Percentiles rank a stretch among this genome's conserved stretches.
These are phyloP conservation scores for Gallinago jamesoni DNA, from an alignment of 2,113 vertebrate genomes.

Conservation along the genomic window DNA sequence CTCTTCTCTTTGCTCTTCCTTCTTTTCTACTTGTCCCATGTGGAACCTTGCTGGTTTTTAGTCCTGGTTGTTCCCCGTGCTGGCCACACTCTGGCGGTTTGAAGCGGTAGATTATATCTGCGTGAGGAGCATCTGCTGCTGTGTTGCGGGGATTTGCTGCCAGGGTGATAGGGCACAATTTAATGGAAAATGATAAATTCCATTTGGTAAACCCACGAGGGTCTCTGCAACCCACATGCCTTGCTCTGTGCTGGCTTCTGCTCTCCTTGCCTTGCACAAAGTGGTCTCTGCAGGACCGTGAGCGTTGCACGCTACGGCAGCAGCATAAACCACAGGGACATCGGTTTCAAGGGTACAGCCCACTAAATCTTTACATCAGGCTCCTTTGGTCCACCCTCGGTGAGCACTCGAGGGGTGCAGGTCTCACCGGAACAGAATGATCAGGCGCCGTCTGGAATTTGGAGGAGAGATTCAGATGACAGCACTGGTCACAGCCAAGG, in stretches of 20 bases:
- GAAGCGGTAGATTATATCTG: background rate
- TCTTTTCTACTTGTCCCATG: background rate
- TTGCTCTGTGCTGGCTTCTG: fast-evolving
- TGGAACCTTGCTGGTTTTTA: background rate
- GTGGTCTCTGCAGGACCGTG: background rate
- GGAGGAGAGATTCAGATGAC: background rate
- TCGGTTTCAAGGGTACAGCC: background rate
- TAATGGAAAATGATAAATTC: background rate
- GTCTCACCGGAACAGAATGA: background rate
- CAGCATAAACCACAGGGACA: background rate
- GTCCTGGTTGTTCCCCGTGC: background rate
- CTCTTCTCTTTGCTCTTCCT: background rate
- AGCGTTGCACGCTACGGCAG: fast-evolving
- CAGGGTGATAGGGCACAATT: background rate
- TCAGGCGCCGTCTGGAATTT: fast-evolving
- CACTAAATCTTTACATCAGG: fast-evolving
- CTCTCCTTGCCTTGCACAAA: fast-evolving
- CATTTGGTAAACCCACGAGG: fast-evolving
- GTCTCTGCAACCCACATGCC: background rate
- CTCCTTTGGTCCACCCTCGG: fast-evolving
- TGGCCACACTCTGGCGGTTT: background rate
- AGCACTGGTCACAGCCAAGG: background rate
- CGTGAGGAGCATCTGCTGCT: background rate
- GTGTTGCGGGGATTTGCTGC: background rate
- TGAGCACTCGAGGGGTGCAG: background rate